These are phyloP conservation scores for Zosterops lateralis DNA, from an alignment of 2,113 vertebrate species.

Conservation along the genomic window DNA sequence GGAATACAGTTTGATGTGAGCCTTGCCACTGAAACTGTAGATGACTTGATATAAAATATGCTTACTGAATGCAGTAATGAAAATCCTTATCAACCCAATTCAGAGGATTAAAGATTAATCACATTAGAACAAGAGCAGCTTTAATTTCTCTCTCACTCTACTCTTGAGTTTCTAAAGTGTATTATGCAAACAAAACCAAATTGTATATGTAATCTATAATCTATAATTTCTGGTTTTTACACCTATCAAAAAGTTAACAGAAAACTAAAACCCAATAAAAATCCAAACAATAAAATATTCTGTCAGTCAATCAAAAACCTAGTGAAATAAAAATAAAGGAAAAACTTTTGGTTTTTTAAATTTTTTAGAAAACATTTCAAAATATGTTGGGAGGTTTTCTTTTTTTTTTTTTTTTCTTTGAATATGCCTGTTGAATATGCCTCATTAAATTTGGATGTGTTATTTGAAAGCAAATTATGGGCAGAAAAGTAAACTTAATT, in stretches of 20 bases:
- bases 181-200: background rate
- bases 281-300: background rate
- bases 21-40: background rate
- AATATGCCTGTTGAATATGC: background rate
- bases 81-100: background rate
- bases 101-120: background rate
- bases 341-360: background rate
- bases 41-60: background rate
- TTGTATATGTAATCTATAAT: background rate
- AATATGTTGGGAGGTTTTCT: fast-evolving
- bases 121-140: background rate
- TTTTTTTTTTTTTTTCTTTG: background rate
- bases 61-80: background rate
- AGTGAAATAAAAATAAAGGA: background rate
- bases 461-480: conserved; percentile 2
- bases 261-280: background rate
- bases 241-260: background rate
- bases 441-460: background rate
- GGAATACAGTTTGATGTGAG: background rate
- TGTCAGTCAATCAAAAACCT: background rate
- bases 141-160: background rate
- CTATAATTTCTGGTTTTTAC: background rate
- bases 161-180: background rate
- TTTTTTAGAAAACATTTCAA: background rate
- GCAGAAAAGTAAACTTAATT: conserved; percentile 19